Evolutionary conservation across 2,113 vertebrate species (phyloP), one percentile per base, ranked within the genome.

Genomic region (Colius striatus): DNA sequence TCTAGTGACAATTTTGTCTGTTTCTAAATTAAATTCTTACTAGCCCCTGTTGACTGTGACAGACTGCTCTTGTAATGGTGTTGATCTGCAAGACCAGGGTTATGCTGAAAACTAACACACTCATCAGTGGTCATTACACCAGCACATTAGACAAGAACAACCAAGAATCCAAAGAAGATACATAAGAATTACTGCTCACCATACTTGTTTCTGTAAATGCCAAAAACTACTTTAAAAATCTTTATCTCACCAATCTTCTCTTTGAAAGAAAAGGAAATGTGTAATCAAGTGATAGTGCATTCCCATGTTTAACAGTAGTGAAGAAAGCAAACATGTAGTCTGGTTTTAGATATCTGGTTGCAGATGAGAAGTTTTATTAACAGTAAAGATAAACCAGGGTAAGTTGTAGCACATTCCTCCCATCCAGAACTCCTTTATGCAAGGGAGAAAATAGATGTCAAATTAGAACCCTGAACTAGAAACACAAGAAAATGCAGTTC

Each of bases 221-320:
- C 5, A 83, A 89, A 87, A 92, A n/a, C 61, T 62, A 77, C 84
- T 95, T 84, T 36, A 79, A 90, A 87, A n/a, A 53, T 4, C 83
- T 94, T 84, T 84, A 93, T 93, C 93, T 95, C 79, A 54, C 26
- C 47, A 72, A 94, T 90, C 94, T 89, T 72, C 36, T 74, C 72
- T 90, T 78, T 36, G 30, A 93, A 93, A 81, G 80, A 94, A 95
- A 84, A 95, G 94, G 93, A 96, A 96, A 91, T 41, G 45, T 88
- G 92, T 45, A 74, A 87, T 67, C 55, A 78, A 96, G 41, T 43
- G 94, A 96, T 96, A 77, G 19, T 45, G 70, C 61, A 86, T 66
- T 95, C 68, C 79, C 51, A 51, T 67, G 50, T 41, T 88, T 85
- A 96, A 76, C 0, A 6, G 87, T 4, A 43, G 86, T 54, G 85